phyloP scores from a whole-genome alignment of 2,797 vertebrate genomes.

The Neoniphon sammara region DNA sequence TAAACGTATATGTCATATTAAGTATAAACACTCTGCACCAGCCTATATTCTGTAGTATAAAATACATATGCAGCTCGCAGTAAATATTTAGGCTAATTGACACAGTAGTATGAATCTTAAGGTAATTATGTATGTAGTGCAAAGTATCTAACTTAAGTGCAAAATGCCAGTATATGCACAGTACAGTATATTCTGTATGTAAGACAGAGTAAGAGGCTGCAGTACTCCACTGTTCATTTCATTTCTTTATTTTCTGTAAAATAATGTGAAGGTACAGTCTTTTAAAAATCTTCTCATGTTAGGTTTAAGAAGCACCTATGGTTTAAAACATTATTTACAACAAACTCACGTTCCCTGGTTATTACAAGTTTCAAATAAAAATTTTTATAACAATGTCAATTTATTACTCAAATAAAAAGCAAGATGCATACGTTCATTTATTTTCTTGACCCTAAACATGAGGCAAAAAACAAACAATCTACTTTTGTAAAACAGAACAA shows the following conservation, averaged over 20 bases:
- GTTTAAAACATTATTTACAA: constrained; percentile 80
- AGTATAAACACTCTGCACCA: too few species aligned
- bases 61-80: too few species aligned
- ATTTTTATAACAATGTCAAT: constrained; percentile 61
- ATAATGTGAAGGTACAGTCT: constrained; percentile 77
- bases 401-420: constrained; percentile 68
- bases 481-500: constrained; percentile 54
- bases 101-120: too few species aligned
- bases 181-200: too few species aligned
- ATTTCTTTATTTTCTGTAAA: constrained; percentile 84
- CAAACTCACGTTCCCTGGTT: constrained; percentile 76
- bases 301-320: constrained; percentile 77
- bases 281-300: constrained; percentile 76
- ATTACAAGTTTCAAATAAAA: constrained; percentile 68
- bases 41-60: too few species aligned
- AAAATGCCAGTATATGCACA: too few species aligned
- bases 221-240: constrained; percentile 44
- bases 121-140: too few species aligned
- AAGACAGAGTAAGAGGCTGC: not conserved
- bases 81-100: too few species aligned
- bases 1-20: too few species aligned
- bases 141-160: too few species aligned
- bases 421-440: constrained; percentile 49
- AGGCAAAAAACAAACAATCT: constrained; percentile 45
- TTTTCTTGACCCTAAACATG: constrained; percentile 50